Evolutionary conservation across 2,888 invertebrate genomes (phyloP).

Genomic region (Zaprionus obscuricornis): DNA sequence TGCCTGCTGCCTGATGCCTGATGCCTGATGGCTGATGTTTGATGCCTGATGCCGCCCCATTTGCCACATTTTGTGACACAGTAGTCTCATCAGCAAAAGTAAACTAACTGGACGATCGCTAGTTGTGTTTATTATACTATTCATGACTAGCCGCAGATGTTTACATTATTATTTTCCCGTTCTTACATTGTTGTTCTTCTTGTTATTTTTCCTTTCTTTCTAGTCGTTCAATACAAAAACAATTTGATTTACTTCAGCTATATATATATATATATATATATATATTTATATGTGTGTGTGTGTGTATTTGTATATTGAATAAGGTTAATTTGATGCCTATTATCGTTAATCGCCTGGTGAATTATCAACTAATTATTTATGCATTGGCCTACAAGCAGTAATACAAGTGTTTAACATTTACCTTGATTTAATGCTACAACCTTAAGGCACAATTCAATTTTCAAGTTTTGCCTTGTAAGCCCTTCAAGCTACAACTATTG

Average conservation of each 20-base stretch:
- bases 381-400: not conserved
- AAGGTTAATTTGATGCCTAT: slow-evolving; percentile 40
- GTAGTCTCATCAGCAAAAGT: not conserved
- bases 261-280: too few species aligned
- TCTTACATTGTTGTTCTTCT: not conserved
- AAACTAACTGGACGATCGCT: slow-evolving; percentile 7
- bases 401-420: too few species aligned
- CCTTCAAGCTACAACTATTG: too few species aligned
- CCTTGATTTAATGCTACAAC: too few species aligned
- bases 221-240: too few species aligned
- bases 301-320: slow-evolving; percentile 27
- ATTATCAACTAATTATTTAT: slow-evolving; percentile 40
- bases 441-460: too few species aligned
- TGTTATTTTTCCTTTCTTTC: slow-evolving; percentile 1
- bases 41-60: not conserved
- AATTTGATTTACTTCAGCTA: too few species aligned
- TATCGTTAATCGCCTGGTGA: slow-evolving; percentile 26
- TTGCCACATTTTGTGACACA: not conserved
- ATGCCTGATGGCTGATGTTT: too few species aligned
- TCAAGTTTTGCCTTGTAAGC: too few species aligned
- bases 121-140: too few species aligned
- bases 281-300: not conserved
- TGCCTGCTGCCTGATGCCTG: too few species aligned
- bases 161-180: slow-evolving; percentile 25
- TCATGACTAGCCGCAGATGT: too few species aligned